Evolutionary conservation across 2,888 invertebrate species (phyloP).

Genomic region (Marasmarcha lunaedactyla): DNA sequence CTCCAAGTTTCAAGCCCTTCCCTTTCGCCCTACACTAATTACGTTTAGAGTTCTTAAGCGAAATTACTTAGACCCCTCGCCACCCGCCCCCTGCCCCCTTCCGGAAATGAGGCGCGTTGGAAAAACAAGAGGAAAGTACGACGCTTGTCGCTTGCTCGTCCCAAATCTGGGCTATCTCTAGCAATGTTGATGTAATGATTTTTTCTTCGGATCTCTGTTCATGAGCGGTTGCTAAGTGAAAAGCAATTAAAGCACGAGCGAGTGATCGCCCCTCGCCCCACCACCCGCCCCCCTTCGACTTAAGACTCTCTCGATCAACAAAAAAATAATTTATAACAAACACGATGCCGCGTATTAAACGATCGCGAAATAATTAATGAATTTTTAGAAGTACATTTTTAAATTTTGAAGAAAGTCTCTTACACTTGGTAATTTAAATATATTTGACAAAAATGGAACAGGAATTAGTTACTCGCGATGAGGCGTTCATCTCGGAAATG

Average conservation of each 20-base stretch:
- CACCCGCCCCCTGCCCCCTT: constrained; percentile 52
- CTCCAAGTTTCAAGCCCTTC: constrained; percentile 73
- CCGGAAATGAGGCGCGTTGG: constrained; percentile 68
- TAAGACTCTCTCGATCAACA: constrained; percentile 48
- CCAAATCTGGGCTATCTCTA: constrained; percentile 67
- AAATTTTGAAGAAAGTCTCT: no score
- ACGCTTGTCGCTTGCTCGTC: constrained; percentile 54
- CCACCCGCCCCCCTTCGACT: constrained; percentile 25
- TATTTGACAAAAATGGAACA: no score
- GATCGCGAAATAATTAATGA: neutral
- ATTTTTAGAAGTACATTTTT: neutral
- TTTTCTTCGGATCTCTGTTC: constrained; percentile 65
- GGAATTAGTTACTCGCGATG: no score
- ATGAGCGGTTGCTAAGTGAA: constrained; percentile 70
- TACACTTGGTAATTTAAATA: no score
- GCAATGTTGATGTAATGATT: constrained; percentile 70
- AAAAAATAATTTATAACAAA: constrained; percentile 44
- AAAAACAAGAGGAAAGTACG: constrained; percentile 64
- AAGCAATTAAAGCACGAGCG: constrained; percentile 71
- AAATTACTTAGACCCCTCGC: constrained; percentile 75
- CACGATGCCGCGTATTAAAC: constrained; percentile 26
- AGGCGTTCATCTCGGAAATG: no score
- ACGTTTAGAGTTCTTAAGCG: constrained; percentile 78
- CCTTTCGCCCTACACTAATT: constrained; percentile 76
- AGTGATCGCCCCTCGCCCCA: constrained; percentile 53